Percentiles rank a stretch among this genome's conserved stretches.
Conservation (phyloP, 2,113 vertebrate species). For the Tychaedon coryphoeus region DNA sequence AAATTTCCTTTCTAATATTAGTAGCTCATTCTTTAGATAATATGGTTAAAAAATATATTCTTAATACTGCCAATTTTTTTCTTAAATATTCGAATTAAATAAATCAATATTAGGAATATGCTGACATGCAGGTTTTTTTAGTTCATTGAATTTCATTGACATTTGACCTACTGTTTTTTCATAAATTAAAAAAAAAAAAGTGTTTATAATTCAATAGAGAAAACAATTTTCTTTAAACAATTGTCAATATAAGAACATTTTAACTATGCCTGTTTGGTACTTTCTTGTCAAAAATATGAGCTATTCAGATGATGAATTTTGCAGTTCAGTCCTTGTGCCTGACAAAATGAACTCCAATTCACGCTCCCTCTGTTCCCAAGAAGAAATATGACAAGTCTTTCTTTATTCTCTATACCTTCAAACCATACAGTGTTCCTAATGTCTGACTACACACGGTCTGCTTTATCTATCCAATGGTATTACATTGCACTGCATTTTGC, state of each 20-base stretch:
- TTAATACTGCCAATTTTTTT: not conserved
- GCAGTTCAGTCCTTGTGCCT: not conserved
- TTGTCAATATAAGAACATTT: not conserved
- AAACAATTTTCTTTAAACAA: not conserved
- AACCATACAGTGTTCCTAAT: not conserved
- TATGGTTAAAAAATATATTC: not conserved
- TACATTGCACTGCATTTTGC: not conserved
- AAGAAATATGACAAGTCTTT: not conserved
- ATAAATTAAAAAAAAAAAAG: not conserved
- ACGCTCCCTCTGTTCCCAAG: not conserved
- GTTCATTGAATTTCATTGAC: not conserved
- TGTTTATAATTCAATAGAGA: not conserved
- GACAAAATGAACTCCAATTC: not conserved
- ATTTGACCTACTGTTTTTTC: not conserved
- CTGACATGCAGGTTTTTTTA: not conserved
- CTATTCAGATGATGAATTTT: not conserved
- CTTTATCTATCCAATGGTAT: not conserved
- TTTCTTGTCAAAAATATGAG: not conserved
- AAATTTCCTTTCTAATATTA: not conserved
- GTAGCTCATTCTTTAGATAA: not conserved
- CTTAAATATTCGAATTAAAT: not conserved
- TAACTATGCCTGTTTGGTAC: not conserved
- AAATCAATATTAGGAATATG: not conserved
- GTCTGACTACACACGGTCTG: not conserved
- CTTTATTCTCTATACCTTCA: not conserved